Conservation (phyloP, 2,113 vertebrate species). For the Pseudopipra pipra region DNA sequence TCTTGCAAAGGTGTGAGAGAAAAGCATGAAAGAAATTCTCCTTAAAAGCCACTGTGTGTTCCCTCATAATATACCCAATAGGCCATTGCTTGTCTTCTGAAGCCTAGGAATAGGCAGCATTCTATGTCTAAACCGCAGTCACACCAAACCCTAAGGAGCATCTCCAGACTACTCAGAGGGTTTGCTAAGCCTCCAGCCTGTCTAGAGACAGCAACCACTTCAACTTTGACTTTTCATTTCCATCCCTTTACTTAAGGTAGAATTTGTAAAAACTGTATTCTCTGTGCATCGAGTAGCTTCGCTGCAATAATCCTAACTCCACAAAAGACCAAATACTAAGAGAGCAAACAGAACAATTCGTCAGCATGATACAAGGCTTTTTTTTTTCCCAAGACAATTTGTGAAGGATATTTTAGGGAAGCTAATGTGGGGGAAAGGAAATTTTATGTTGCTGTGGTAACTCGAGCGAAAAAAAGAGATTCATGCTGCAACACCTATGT, state of each 20-base stretch:
- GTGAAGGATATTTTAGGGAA: conserved; percentile 55
- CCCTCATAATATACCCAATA: neutral
- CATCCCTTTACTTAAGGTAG: neutral
- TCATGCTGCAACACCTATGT: neutral
- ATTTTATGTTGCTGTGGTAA: conserved; percentile 71
- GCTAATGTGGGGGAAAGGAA: conserved; percentile 36
- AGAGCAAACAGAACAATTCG: conserved; percentile 17
- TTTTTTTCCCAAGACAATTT: neutral
- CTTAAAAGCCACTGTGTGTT: neutral
- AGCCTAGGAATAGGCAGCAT: neutral
- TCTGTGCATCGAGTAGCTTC: neutral
- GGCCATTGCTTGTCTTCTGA: neutral
- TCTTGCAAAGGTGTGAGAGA: neutral
- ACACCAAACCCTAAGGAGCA: fast-evolving
- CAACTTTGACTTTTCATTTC: neutral
- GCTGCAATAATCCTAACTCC: neutral
- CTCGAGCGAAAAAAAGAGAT: neutral
- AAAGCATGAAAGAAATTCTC: neutral
- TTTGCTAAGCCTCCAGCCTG: neutral
- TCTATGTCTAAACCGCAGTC: neutral
- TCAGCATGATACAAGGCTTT: neutral
- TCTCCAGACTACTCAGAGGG: neutral
- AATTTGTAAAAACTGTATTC: neutral
- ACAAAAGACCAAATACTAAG: conserved; percentile 30
- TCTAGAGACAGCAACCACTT: neutral